These are phyloP conservation scores for Apodemia duryi DNA, from an alignment of 2,888 invertebrate genomes.

Conservation along the genomic window DNA sequence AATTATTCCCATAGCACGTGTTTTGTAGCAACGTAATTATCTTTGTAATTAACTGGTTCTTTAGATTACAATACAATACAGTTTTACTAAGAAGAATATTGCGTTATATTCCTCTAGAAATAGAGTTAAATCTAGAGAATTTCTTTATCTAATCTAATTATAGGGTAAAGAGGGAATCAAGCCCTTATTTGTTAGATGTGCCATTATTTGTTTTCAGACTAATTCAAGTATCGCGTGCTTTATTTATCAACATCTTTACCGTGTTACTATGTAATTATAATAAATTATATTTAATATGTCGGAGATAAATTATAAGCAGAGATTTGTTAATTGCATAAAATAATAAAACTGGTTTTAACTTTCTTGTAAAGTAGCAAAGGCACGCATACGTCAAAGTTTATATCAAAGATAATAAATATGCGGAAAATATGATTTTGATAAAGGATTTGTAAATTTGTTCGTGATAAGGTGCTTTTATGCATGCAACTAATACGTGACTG, in stretches of 20 bases:
- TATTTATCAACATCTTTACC: background rate
- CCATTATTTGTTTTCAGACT: background rate
- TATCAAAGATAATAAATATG: too few relatives aligned
- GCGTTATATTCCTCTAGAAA: background rate
- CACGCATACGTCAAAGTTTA: too few relatives aligned
- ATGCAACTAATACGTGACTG: too few relatives aligned
- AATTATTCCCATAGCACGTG: background rate
- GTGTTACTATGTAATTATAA: background rate
- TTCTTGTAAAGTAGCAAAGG: too few relatives aligned
- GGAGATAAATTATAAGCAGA: too few relatives aligned
- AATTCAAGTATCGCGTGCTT: background rate
- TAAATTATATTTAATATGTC: too few relatives aligned
- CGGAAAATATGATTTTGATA: too few relatives aligned
- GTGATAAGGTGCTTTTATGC: too few relatives aligned
- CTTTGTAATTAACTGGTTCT: background rate
- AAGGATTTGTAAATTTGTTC: too few relatives aligned
- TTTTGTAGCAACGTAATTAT: background rate
- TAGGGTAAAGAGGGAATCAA: background rate
- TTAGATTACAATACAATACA: background rate
- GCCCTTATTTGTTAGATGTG: background rate
- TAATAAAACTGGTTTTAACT: too few relatives aligned
- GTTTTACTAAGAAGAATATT: background rate
- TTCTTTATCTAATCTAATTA: background rate
- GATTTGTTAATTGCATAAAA: too few relatives aligned
- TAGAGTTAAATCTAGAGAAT: background rate